Evolutionary conservation across 2,888 invertebrate genomes (phyloP), one percentile per base, ranked within the genome.

Genomic region (Idaea aversata): DNA sequence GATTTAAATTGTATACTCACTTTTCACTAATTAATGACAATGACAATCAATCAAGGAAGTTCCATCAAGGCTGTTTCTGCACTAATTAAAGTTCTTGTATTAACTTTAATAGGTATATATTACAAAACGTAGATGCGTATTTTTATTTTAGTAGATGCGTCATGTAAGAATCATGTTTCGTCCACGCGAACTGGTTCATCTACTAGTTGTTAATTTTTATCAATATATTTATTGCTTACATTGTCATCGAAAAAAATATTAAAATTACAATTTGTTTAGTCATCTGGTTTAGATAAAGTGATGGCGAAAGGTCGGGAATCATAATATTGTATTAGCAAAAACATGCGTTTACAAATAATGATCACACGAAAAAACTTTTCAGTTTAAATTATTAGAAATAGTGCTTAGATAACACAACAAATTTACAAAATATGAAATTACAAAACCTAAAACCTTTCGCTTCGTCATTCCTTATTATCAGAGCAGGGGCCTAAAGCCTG

Each of bases 81-180:
- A 47, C 47, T 47, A 47, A 47, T 47, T 47, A 13, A 47, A 47
- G 47, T 47, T 47, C 47, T 47, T 47, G 47, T 25, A 25, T 10
- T 47, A 47, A 47, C 7, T 47, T 6, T 47, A 47, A 13, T 13
- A 47, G 47, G 25, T 25, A 25, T 25, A 25, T 3, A 25, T 25
- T 3, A 25, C 25, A 25, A 47, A 68, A 76, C 70, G 71, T 47
- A 47, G 47, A 47, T 47, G 47, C 47, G 47, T 47, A 47, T 47
- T 47, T 59, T 63, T 84, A 87, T 88, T 87, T 88, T 72, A 76
- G 85, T 86, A 81, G 83, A 78, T 88, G 87, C 86, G 88, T 90
- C 90, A 90, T 81, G 80, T 78, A 78, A 78, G 77, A 84, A 86
- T 82, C 82, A 81, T 76, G 80, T 78, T 76, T 76, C 81, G 79